Evolutionary conservation across 2,797 vertebrate species (phyloP), one percentile per base, ranked within the genome.

Genomic region (Loris lydekkerianus): DNA sequence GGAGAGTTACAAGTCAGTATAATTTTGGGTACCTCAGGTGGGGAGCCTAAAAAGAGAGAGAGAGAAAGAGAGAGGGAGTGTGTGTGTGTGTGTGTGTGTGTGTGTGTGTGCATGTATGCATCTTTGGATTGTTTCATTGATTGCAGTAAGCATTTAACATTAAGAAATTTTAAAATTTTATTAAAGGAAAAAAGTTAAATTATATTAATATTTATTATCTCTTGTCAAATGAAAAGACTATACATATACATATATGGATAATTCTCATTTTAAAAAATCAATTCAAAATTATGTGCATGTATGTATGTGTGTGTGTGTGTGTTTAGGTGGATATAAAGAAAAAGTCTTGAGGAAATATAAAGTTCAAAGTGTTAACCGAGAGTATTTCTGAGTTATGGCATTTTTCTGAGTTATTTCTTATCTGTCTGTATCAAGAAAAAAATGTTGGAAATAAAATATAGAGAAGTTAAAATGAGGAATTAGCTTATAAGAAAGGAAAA

Each of bases 401-500:
- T 67, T 69, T 93, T 92, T 53, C 49, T 53, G 49, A 53, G 49
- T 53, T 95, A 80, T 75, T 76, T 87, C 92, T 60, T 34, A 92
- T 86, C 46, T 85, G 13, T 90, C 8, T 73, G 3, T 60, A 80
- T 60, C 43, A 91, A 91, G 27, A 67, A 56, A 96, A 78, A 94
- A 90, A 77, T 46, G 23, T 31, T 85, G 40, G 27, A 92, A 75
- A 63, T 76, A 83, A 95, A 92, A 77, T 65, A 49, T 29, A 89
- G 34, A 72, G 58, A 90, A 73, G 5, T 49, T 27, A 94, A 90
- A 91, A 69, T 4, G 23, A 87, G n/a, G 70, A 96, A 93, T 9
- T 65, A 3, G 1, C 58, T 70, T 77, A 15, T 58, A 72, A 95
- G 40, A 29, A n/a, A 90, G 89, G 63, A 69, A 34, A 60, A n/a